Percentiles rank a stretch among this genome's conserved stretches.
phyloP scores from a whole-genome alignment of 1,140 invertebrate genomes.

The Macrotrachela quadricornifera region DNA sequence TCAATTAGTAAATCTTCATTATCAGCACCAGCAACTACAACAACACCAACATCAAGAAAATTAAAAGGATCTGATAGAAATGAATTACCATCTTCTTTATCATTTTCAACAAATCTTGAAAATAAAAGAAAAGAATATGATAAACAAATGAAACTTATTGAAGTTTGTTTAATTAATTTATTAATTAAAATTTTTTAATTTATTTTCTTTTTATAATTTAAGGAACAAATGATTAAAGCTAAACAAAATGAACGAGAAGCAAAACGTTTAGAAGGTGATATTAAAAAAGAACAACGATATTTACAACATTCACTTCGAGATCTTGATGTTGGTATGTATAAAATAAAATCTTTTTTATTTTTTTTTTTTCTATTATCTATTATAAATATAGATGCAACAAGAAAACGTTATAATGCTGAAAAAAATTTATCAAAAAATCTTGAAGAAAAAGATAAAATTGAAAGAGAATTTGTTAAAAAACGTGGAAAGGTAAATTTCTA shows the following conservation, averaged over 20 bases:
- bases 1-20: background rate
- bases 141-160: conserved; percentile 3
- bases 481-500: conserved; percentile 21
- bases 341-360: background rate
- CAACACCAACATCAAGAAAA: background rate
- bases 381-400: conserved; percentile 18
- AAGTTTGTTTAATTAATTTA: background rate
- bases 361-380: background rate
- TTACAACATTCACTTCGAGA: conserved; percentile 22
- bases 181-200: too few species aligned
- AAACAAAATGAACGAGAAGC: conserved; percentile 27
- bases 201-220: background rate
- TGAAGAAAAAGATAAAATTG: conserved; percentile 20
- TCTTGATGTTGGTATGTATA: conserved; percentile 21
- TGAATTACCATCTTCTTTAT: too few species aligned
- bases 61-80: background rate
- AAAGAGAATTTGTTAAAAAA: conserved; percentile 18
- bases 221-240: conserved; percentile 30
- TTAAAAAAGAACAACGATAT: conserved; percentile 23
- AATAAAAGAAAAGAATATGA: conserved; percentile 4
- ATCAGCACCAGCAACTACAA: background rate
- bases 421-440: conserved; percentile 22
- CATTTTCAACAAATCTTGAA: background rate
- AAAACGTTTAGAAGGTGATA: conserved; percentile 25
- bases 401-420: conserved; percentile 21